Evolutionary conservation across 2,113 vertebrate genomes (phyloP), one percentile per base, ranked within the genome.

Genomic region (Seriola quinqueradiata): DNA sequence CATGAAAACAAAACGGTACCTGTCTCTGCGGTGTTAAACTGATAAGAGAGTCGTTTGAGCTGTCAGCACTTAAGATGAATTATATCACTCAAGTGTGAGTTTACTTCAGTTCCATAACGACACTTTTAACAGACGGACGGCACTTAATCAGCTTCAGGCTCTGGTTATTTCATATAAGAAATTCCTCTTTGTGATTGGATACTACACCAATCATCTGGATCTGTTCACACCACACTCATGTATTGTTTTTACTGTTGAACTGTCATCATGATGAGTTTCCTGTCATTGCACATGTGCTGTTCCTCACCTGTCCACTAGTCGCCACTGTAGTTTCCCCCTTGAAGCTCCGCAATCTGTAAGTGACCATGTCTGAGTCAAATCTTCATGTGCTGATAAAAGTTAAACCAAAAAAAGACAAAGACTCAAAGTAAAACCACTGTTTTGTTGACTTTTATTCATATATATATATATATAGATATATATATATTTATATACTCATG

Each of bases 401-500:
- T 42, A 78, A 44, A 0, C 19, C 21, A 10, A 17, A 79, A 48
- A 75, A 75, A 63, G 16, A 87, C 59, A 79, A 69, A 34, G 64
- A 89, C 64, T 55, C 63, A 19, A 84, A 79, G 44, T 77, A 90
- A 91, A 93, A 82, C 61, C 70, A 87, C 61, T 75, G 82, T 84
- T 91, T 88, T 77, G 82, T 87, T 86, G 82, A 88, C 81, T 94
- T 94, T 93, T 86, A 91, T 90, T 89, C 65, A 91, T 83, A 84
- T 78, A 73, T 77, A 76, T 81, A 40, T 60, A 40, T 71, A 54
- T 78, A 73, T 77, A 76, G 78, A 40, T 60, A 40, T 71, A 54
- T 85, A 81, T 81, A 72, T 61, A 88, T 87, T n/a, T 87, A 80
- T 84, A 86, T 89, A 92, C 48, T 81, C 82, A 78, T 90, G 88